Evolutionary conservation across 92 coral and sea anemone species (phyloP).

Genomic region (Paramuricea clavata): DNA sequence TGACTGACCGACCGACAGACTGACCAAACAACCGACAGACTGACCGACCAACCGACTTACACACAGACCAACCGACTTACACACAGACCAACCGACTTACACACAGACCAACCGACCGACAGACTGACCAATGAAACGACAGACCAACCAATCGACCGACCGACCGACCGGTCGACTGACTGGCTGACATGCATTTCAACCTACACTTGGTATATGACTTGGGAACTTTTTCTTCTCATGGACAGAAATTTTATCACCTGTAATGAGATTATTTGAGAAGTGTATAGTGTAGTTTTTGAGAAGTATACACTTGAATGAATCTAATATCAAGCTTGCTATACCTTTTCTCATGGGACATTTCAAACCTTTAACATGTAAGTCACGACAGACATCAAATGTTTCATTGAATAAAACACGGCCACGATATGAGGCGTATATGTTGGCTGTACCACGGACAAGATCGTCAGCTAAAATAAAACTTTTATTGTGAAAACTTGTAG

Average conservation of each 20-base stretch:
- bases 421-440: constrained; percentile 17
- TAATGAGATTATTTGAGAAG: neutral
- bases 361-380: neutral
- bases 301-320: neutral
- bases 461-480: constrained; percentile 27
- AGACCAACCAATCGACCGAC: too few species aligned
- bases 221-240: constrained; percentile 20
- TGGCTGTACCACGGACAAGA: constrained; percentile 1
- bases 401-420: constrained; percentile 26
- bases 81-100: too few species aligned
- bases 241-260: constrained; percentile 22
- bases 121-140: too few species aligned
- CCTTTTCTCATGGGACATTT: constrained; percentile 46
- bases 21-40: too few species aligned
- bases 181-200: too few species aligned
- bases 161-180: too few species aligned
- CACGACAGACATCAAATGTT: constrained; percentile 34
- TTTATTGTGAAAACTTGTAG: neutral
- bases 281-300: neutral
- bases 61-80: too few species aligned
- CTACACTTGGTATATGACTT: constrained; percentile 43
- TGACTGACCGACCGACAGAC: too few species aligned
- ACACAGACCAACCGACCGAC: too few species aligned
- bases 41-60: too few species aligned
- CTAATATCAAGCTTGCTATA: neutral